Evolutionary conservation across 2,888 invertebrate genomes (phyloP).

Genomic region (Amblyteles armatorius): DNA sequence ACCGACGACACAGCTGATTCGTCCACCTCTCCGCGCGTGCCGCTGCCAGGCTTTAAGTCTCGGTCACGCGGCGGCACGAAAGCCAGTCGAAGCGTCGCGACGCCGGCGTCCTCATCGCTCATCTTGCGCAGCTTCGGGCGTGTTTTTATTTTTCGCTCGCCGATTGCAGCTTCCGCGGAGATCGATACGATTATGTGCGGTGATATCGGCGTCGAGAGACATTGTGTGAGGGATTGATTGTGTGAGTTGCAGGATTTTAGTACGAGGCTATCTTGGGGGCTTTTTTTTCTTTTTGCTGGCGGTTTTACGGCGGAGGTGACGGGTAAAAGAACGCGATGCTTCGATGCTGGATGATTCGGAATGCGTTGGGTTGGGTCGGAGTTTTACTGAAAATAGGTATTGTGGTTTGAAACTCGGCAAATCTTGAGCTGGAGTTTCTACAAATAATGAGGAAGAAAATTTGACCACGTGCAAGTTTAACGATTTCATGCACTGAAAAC

Average conservation of each 20-base stretch:
- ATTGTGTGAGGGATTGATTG: neutral
- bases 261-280: neutral
- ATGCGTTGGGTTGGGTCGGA: too few species aligned
- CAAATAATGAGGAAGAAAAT: too few species aligned
- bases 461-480: too few species aligned
- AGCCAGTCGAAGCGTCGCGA: conserved; percentile 58
- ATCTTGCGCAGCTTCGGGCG: neutral
- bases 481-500: too few species aligned
- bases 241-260: conserved; percentile 12
- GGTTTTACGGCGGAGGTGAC: neutral
- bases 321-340: too few species aligned
- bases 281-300: neutral
- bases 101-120: conserved; percentile 33
- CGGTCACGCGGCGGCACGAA: conserved; percentile 68
- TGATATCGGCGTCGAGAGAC: neutral
- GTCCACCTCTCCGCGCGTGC: conserved; percentile 66
- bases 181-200: conserved; percentile 5
- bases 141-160: neutral
- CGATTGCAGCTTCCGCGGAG: neutral
- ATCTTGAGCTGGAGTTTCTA: too few species aligned
- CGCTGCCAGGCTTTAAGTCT: conserved; percentile 69
- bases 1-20: conserved; percentile 69
- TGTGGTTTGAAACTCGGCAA: too few species aligned
- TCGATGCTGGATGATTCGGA: too few species aligned
- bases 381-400: too few species aligned